Evolutionary conservation across 1,140 invertebrate species (phyloP).

Genomic region (Drosophila athabasca): DNA sequence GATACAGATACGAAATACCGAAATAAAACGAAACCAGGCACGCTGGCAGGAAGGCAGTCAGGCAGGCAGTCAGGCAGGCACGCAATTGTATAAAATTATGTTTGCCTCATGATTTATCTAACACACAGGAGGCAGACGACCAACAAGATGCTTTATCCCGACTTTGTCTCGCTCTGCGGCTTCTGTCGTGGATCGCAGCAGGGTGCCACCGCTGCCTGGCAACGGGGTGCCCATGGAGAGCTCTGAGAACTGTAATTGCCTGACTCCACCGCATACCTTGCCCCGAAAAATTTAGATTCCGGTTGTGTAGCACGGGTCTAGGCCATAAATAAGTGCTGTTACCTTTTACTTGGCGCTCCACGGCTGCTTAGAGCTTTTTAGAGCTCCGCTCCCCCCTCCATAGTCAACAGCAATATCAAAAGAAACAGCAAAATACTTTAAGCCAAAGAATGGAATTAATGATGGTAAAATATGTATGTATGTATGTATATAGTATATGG

Average conservation of each 20-base stretch:
- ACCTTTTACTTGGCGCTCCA: conserved; percentile 3
- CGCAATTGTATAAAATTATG: conserved; percentile 70
- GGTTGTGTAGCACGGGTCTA: conserved; percentile 14
- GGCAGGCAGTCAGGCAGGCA: conserved; percentile 2
- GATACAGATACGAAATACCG: conserved; percentile 15
- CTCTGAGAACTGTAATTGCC: conserved; percentile 45
- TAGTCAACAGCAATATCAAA: too few relatives aligned
- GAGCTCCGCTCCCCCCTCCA: background rate
- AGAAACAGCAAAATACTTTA: background rate
- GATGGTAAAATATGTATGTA: background rate
- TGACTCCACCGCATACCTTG: background rate
- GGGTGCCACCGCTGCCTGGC: conserved; percentile 1
- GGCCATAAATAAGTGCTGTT: conserved; percentile 60
- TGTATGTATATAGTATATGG: conserved; percentile 6
- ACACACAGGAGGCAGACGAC: too few relatives aligned
- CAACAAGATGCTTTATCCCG: conserved; percentile 55
- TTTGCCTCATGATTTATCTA: conserved; percentile 73
- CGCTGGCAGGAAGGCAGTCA: conserved; percentile 1
- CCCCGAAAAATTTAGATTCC: background rate
- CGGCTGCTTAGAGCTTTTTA: conserved; percentile 33
- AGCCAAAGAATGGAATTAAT: conserved; percentile 14
- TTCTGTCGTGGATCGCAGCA: background rate
- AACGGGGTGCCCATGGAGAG: background rate
- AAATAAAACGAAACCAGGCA: background rate
- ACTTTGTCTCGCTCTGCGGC: conserved; percentile 32